Evolutionary conservation across 37 sponge, comb jelly and placozoan species (phyloP).

Genomic region (Petrosia ficiformis): DNA sequence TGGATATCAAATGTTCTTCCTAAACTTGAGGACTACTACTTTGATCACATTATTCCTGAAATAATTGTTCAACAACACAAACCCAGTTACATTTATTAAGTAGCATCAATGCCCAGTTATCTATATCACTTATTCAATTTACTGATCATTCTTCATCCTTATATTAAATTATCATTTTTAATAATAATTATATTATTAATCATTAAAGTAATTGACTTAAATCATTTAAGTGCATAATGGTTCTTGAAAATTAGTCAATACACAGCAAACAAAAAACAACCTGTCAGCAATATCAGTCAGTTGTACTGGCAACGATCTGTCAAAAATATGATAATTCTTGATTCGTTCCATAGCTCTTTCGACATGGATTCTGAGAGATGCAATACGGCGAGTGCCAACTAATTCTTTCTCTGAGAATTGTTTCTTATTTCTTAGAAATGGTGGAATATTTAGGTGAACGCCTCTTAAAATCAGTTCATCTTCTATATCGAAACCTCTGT

Average conservation of each 20-base stretch:
- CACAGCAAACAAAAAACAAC: slow-evolving; percentile 17
- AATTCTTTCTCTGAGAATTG: background rate
- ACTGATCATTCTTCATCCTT: slow-evolving; percentile 3
- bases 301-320: slow-evolving; percentile 2
- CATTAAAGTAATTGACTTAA: background rate
- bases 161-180: background rate
- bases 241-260: slow-evolving; percentile 17
- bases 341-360: slow-evolving; percentile 30
- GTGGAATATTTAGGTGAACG: slow-evolving; percentile 25
- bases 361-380: slow-evolving; percentile 25
- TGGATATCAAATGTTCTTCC: background rate
- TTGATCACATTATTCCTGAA: background rate
- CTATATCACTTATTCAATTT: background rate
- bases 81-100: no score
- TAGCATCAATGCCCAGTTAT: no score
- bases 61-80: background rate
- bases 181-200: background rate
- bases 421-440: background rate
- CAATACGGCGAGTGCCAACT: slow-evolving; percentile 21
- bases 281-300: slow-evolving; percentile 16
- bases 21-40: background rate
- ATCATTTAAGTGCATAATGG: background rate
- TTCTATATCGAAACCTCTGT: slow-evolving; percentile 36
- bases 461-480: slow-evolving; percentile 10
- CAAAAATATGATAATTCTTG: slow-evolving; percentile 12